Evolutionary conservation across 2,113 vertebrate species (phyloP).

Genomic region (Mus pahari): DNA sequence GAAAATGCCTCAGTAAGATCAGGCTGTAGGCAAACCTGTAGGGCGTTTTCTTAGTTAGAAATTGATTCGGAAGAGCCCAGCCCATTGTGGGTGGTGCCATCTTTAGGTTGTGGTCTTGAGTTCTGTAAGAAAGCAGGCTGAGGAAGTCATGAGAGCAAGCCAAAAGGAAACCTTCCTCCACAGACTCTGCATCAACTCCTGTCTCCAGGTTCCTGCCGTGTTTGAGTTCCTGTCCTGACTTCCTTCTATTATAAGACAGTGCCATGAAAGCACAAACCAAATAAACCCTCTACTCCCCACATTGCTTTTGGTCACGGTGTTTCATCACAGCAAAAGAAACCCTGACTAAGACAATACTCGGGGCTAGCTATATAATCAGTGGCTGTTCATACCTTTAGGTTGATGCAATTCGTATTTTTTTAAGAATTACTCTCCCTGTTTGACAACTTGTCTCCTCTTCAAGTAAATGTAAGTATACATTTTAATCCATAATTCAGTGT

Average conservation of each 20-base stretch:
- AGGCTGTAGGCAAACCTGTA: not conserved
- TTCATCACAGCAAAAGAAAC: not conserved
- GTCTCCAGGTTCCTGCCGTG: not conserved
- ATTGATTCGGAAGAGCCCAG: not conserved
- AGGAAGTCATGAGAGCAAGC: not conserved
- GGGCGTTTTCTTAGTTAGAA: not conserved
- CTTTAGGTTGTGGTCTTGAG: not conserved
- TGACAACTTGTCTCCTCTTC: not conserved
- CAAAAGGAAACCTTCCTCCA: not conserved
- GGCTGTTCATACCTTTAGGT: not conserved
- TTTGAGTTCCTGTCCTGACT: not conserved
- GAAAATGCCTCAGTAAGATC: not conserved
- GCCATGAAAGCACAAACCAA: not conserved
- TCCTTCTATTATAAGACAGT: not conserved
- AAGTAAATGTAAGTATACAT: constrained; percentile 16
- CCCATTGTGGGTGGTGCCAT: not conserved
- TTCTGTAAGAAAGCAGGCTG: not conserved
- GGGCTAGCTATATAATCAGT: not conserved
- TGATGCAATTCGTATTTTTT: not conserved
- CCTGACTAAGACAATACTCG: not conserved
- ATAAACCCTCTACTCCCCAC: not conserved
- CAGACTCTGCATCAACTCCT: not conserved
- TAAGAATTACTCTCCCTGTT: not conserved
- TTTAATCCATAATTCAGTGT: constrained; percentile 39
- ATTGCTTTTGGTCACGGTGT: not conserved